Conservation (phyloP, 2,113 vertebrate genomes). For the Mus musculus region DNA sequence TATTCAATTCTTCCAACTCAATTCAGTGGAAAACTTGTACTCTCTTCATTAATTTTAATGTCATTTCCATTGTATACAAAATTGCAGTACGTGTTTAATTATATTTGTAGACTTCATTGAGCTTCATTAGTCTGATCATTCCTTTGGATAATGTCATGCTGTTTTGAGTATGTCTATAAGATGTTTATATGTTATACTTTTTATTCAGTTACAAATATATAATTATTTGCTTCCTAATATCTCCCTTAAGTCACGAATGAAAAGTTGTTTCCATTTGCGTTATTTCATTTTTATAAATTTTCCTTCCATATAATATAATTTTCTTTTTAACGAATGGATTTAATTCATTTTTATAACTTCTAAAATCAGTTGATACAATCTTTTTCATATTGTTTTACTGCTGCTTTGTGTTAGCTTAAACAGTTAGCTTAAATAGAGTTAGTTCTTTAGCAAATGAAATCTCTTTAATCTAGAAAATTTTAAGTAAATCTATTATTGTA, state of each 20-base stretch:
- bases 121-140: not conserved
- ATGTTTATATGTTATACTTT: not conserved
- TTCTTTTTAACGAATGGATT: not conserved
- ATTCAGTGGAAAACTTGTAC: not conserved
- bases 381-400: conserved; percentile 21
- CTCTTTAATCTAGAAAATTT: not conserved
- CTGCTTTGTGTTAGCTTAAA: not conserved
- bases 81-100: not conserved
- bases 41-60: not conserved
- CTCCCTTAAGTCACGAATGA: not conserved
- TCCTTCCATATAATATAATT: not conserved
- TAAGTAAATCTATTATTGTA: not conserved
- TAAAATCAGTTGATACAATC: not conserved
- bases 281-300: not conserved
- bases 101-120: not conserved
- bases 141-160: not conserved
- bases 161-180: not conserved
- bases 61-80: not conserved
- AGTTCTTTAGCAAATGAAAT: not conserved
- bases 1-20: not conserved
- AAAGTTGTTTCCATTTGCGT: not conserved
- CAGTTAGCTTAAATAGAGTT: not conserved
- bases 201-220: not conserved
- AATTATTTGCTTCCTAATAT: not conserved
- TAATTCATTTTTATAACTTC: not conserved